Evolutionary conservation across 2,888 invertebrate species (phyloP), one percentile per base, ranked within the genome.

Genomic region (Sesia apiformis): DNA sequence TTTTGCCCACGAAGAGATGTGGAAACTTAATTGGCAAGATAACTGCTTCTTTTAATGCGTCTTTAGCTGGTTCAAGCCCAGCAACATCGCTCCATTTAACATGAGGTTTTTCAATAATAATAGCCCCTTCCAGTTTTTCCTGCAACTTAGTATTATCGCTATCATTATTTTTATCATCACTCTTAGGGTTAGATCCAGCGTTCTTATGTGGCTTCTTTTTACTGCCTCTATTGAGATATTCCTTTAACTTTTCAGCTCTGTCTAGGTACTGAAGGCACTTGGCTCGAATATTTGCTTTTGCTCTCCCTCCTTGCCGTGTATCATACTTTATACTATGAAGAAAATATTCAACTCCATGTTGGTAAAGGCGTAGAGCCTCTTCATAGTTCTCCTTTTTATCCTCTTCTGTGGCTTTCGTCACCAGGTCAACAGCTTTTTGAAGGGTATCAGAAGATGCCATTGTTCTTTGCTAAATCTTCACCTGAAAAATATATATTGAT

Each of bases 291-390:
- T 97, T 98, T 78, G 98, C 98, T 77, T 98, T 99, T 4, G 98
- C 97, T 76, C 95, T 94, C 62, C 99, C 99, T 54, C 97, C 98
- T 77, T 98, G 98, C 23, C 23, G 98, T 5, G 98, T 97, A 89
- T 99, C 99, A 92, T 99, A 99, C 92, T 99, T 99, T 49, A 99
- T 97, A 53, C 98, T 97, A 90, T 99, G 99, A 39, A 99, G 91
- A 81, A 99, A 99, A 82, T 99, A 99, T 81, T 99, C 98, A 4
- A 99, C 98, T 5, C 97, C 97, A 88, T 98, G 97, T 83, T 98
- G 97, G 81, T 99, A 99, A 39, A 98, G 91, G 61, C 96, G 92
- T 63, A 99, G 86, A 0, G 99, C 99, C 90, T 98, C 98, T 66
- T 96, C 97, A 88, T 98, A 99, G 79, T 99, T 99, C 81, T 98